Evolutionary conservation across 2,888 invertebrate genomes (phyloP).

Genomic region (Invenusta paracnida): DNA sequence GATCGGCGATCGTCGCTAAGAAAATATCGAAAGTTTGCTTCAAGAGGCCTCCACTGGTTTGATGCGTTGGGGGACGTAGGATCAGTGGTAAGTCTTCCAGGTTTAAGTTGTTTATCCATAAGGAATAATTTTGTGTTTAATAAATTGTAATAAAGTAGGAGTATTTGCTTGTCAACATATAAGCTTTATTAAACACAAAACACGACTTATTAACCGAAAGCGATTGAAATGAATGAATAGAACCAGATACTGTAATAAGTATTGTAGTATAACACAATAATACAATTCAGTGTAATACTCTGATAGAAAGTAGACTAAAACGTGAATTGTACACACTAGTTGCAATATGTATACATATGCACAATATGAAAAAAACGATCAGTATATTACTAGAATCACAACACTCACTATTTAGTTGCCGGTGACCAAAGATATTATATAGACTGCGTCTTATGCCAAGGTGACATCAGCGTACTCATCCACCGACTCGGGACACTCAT

Average conservation of each 20-base stretch:
- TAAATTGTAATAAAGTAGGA: not conserved
- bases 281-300: too few species aligned
- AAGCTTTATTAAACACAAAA: not conserved
- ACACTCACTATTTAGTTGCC: not conserved
- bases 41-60: not conserved
- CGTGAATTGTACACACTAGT: not conserved
- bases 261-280: too few species aligned
- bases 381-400: not conserved
- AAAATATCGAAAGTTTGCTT: not conserved
- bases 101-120: conserved; percentile 14
- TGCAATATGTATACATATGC: not conserved
- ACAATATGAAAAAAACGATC: not conserved
- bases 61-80: not conserved
- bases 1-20: not conserved
- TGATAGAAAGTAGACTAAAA: not conserved
- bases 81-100: not conserved
- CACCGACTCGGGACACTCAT: not conserved
- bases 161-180: not conserved
- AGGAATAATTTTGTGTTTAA: not conserved
- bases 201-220: not conserved
- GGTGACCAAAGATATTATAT: too few species aligned
- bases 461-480: not conserved
- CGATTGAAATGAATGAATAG: not conserved
- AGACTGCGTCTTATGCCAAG: too few species aligned
- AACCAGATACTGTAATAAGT: not conserved